Evolutionary conservation across 2,888 invertebrate genomes (phyloP), one percentile per base, ranked within the genome.

Genomic region (Deilephila elpenor): DNA sequence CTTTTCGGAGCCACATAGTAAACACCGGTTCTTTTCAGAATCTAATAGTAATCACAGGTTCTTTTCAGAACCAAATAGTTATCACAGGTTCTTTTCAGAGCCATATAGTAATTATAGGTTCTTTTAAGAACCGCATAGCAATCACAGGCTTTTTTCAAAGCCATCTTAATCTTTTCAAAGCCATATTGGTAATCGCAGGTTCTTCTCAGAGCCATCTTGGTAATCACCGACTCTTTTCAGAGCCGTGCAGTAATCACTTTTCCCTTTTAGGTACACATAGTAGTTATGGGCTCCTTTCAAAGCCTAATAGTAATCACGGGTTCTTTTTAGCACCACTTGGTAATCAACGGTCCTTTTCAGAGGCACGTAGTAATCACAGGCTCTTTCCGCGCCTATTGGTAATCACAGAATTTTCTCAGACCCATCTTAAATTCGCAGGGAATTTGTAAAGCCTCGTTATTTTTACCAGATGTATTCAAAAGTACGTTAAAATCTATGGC

Each of bases 121-220:
- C 76, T 76, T 75, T 3, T 75, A 70, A 76, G 74, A 64, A 72
- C 75, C 59, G 53, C 19, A 37, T 71, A 72, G 73, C 74, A 76
- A 75, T n/a, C 19, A 72, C 8, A 51, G 71, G 73, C 61, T 72
- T 75, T 76, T 76, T 3, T 75, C 71, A 76, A 74, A 64, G 75
- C 74, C 72, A 72, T 25, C 25, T 25, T 25, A 25, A 25, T 25
- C 25, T 76, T 76, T 3, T 75, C 71, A 76, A 74, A 64, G 75
- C 74, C 72, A 72, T n/a, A 37, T 5, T 34, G 70, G 62, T 71
- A 64, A 61, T 71, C 19, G 34, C n/a, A 70, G 59, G 75, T 29
- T 59, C 70, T 75, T 75, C 11, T 75, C 73, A 72, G 71, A 61
- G 73, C 74, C 44, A 74, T 17, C 14, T 37, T 20, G 29, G 44